Evolutionary conservation across 2,888 invertebrate genomes (phyloP), one percentile per base, ranked within the genome.

Genomic region (Fragum fragum): DNA sequence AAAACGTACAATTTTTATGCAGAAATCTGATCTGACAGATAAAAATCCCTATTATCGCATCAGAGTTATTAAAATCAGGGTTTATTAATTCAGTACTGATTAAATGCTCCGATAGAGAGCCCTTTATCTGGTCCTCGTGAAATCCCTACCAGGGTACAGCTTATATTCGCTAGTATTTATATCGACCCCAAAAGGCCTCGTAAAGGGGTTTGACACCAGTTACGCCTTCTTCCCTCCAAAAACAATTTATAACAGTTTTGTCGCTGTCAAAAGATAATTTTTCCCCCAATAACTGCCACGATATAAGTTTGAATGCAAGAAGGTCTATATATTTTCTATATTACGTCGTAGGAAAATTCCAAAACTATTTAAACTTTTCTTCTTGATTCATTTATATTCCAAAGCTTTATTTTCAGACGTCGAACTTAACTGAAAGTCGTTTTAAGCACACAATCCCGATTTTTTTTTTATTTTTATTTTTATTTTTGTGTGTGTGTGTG

Each of bases 191-290:
- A 47, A 47, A 47, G 16, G 47, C 47, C 47, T 16, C 47, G 5
- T 9, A 47, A 47, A 47, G 47, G 47, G 47, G 3, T 16, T 18
- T 32, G 32, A 61, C 61, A 61, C 61, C 61, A 61, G 61, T 61
- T 61, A 32, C 61, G 26, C 32, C 21, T 29, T 61, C 61, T 61
- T 61, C 61, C 61, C 61, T 61, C 61, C 61, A 61, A 61, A n/a
- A 61, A 61, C 26, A 3, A n/a, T 61, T 61, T 28, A 7, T 21
- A 26, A 52, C n/a, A n/a, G n/a, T n/a, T n/a, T n/a, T n/a, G n/a
- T n/a, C n/a, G n/a, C n/a, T n/a, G n/a, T n/a, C n/a, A n/a, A n/a
- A n/a, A n/a, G n/a, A n/a, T n/a, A n/a, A n/a, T n/a, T n/a, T n/a
- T n/a, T n/a, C n/a, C n/a, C n/a, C n/a, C n/a, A n/a, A n/a, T n/a